A percentile compares a stretch with the other conserved stretches of the same genome.
phyloP scores from a whole-genome alignment of 2,888 invertebrate species.

The Pollenia labialis region DNA sequence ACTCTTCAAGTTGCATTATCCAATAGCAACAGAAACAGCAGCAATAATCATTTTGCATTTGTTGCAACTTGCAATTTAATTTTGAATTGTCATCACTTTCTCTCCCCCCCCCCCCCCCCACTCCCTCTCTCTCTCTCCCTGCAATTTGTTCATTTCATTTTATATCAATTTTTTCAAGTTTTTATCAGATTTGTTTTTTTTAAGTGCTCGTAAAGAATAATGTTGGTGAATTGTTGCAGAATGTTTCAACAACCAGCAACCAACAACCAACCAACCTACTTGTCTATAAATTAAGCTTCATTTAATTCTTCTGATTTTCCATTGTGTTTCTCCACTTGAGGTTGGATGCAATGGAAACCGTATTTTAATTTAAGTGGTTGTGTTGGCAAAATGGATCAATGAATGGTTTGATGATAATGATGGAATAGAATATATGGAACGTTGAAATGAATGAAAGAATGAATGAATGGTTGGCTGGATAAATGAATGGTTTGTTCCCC shows the following conservation, averaged over 20 bases:
- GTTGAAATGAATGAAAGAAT: background rate
- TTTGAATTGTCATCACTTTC: conserved; percentile 23
- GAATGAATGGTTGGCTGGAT: conserved; percentile 10
- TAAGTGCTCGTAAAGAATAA: conserved; percentile 46
- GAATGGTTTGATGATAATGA: conserved; percentile 46
- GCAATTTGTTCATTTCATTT: conserved; percentile 30
- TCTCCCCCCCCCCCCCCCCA: background rate
- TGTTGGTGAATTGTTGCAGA: conserved; percentile 54
- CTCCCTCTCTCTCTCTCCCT: background rate
- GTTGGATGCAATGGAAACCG: conserved; percentile 53
- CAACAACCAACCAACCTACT: conserved; percentile 39
- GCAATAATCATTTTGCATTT: conserved; percentile 69
- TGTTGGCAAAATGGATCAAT: conserved; percentile 51
- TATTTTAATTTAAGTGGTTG: conserved; percentile 53
- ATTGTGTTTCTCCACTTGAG: conserved; percentile 57
- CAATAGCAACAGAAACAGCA: conserved; percentile 9
- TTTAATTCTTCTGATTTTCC: conserved; percentile 64
- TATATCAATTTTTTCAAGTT: conserved; percentile 6
- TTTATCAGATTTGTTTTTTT: conserved; percentile 24
- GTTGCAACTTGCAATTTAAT: conserved; percentile 68
- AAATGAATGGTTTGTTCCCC: conserved; percentile 31
- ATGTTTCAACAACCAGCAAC: conserved; percentile 35
- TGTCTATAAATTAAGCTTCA: conserved; percentile 70
- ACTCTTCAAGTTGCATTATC: conserved; percentile 28
- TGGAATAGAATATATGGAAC: conserved; percentile 19